phyloP scores from a whole-genome alignment of 2,797 vertebrate species.

The Sebastes taczanowskii region DNA sequence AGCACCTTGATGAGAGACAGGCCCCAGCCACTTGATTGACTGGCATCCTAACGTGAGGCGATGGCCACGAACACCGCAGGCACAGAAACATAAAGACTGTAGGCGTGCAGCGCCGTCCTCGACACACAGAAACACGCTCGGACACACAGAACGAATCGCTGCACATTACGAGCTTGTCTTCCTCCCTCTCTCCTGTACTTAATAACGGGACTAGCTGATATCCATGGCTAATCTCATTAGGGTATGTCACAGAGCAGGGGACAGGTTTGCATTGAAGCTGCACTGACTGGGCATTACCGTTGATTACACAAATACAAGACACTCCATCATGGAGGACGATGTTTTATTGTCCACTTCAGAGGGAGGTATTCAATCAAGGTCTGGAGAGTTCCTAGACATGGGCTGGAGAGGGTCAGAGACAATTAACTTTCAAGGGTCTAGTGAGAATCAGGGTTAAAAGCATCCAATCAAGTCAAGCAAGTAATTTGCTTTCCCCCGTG shows the following conservation, averaged over 20 bases:
- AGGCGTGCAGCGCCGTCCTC: slow-evolving; percentile 44
- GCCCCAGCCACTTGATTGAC: slow-evolving; percentile 78
- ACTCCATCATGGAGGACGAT: slow-evolving; percentile 27
- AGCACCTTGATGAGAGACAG: slow-evolving; percentile 81
- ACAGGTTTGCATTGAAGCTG: slow-evolving; percentile 54
- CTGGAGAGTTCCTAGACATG: slow-evolving; percentile 50
- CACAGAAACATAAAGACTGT: slow-evolving; percentile 57
- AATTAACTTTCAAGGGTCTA: slow-evolving; percentile 65
- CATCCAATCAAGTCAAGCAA: slow-evolving; percentile 63
- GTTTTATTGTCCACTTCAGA: slow-evolving; percentile 58
- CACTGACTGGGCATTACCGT: slow-evolving; percentile 35
- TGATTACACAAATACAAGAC: slow-evolving; percentile 61
- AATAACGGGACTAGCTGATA: slow-evolving; percentile 65
- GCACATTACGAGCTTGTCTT: slow-evolving; percentile 64
- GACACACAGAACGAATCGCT: slow-evolving; percentile 67
- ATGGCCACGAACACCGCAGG: slow-evolving; percentile 67
- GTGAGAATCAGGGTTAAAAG: slow-evolving; percentile 63
- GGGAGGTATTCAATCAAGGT: slow-evolving; percentile 46
- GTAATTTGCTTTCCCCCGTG: slow-evolving; percentile 48
- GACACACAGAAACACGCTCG: slow-evolving; percentile 58
- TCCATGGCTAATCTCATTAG: slow-evolving; percentile 72
- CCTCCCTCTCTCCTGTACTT: slow-evolving; percentile 27
- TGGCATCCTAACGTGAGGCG: slow-evolving; percentile 74
- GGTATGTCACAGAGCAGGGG: slow-evolving; percentile 47
- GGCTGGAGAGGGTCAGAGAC: slow-evolving; percentile 47